Percentiles rank a stretch among this genome's conserved stretches.
These are phyloP conservation scores for Drosophila ustulata DNA, from an alignment of 2,888 invertebrate genomes.

Conservation along the genomic window DNA sequence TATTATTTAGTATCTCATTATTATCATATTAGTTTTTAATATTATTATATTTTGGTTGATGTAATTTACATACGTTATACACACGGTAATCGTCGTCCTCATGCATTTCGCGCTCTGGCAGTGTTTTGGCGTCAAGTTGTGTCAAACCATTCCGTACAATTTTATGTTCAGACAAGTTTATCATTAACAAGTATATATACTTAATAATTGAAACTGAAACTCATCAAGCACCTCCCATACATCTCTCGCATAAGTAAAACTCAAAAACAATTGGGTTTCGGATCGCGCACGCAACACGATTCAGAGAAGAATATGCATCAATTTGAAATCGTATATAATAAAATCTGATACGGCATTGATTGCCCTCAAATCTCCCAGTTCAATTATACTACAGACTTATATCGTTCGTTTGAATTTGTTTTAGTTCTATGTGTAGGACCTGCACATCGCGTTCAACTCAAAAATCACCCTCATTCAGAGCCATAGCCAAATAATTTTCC, in stretches of 20 bases:
- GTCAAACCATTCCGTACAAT: slow-evolving; percentile 83
- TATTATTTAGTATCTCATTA: slow-evolving; percentile 30
- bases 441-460: slow-evolving; percentile 40
- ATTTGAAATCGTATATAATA: slow-evolving; percentile 16
- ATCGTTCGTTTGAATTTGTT: slow-evolving; percentile 1
- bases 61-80: slow-evolving; percentile 58
- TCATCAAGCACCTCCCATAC: slow-evolving; percentile 27
- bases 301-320: slow-evolving; percentile 11
- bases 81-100: slow-evolving; percentile 52
- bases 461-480: slow-evolving; percentile 24
- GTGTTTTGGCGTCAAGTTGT: slow-evolving; percentile 84
- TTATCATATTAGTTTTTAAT: slow-evolving; percentile 29
- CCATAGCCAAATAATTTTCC: slow-evolving; percentile 24
- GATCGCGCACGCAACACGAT: slow-evolving; percentile 19
- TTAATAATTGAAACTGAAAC: slow-evolving; percentile 47
- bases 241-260: slow-evolving; percentile 23
- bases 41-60: slow-evolving; percentile 29
- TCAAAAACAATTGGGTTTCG: slow-evolving; percentile 38
- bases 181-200: slow-evolving; percentile 52
- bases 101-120: slow-evolving; percentile 79
- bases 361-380: slow-evolving; percentile 1
- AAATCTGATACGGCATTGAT: slow-evolving; percentile 7
- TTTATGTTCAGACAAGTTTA: slow-evolving; percentile 69
- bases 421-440: slow-evolving; percentile 7
- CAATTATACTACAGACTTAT: slow-evolving; percentile 11